Percentiles rank a stretch among this genome's conserved stretches.
Conservation (phyloP, 2,797 vertebrate genomes). For the Pteronotus mesoamericanus region DNA sequence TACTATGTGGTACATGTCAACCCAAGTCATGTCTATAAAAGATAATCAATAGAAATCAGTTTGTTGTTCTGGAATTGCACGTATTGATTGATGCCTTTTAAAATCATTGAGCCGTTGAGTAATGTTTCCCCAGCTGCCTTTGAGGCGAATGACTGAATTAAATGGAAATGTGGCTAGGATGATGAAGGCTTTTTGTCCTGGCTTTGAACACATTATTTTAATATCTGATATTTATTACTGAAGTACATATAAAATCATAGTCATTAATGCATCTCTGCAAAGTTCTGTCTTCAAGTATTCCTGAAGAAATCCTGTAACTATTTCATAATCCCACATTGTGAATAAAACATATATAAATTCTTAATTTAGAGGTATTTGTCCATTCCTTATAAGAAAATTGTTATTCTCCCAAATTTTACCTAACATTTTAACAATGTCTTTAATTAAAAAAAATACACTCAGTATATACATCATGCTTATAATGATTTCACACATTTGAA, state of each 20-base stretch:
- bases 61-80: constrained; percentile 79
- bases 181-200: neutral
- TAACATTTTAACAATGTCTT: neutral
- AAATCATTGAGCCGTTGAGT: constrained; percentile 71
- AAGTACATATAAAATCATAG: neutral
- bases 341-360: neutral
- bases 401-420: neutral
- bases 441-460: neutral
- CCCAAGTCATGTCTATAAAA: constrained; percentile 69
- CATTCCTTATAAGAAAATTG: neutral
- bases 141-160: constrained; percentile 62
- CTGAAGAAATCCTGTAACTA: neutral
- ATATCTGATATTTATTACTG: constrained; percentile 19
- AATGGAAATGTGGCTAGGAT: constrained; percentile 38
- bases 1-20: constrained; percentile 42
- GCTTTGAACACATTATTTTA: neutral
- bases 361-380: neutral
- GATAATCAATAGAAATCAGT: constrained; percentile 72
- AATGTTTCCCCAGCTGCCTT: constrained; percentile 62
- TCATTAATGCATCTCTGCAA: neutral
- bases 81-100: constrained; percentile 73
- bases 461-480: neutral
- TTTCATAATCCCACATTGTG: neutral
- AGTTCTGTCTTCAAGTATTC: neutral
- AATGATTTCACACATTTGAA: neutral